Base-by-base conservation (phyloP, 2,888 invertebrate species). In the Pheosia gnoma region DNA sequence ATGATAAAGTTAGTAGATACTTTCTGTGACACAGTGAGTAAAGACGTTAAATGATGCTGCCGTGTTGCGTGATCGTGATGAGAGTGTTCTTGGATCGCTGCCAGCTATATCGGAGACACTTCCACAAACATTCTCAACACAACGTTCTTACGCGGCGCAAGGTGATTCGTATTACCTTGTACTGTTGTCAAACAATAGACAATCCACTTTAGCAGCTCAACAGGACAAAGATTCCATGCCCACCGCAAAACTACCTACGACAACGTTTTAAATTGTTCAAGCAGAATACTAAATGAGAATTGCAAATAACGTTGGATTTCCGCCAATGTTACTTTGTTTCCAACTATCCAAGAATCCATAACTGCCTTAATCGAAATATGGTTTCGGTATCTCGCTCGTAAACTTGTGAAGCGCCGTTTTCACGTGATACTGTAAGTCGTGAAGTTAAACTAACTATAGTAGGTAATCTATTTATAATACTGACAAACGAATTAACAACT, bases 241-340 rank as follows among this genome's bases (percentile, higher is more conserved):
- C 70, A 70, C 77, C 71, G 69, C 69, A 72, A 61, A 79, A 81
- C 77, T 80, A 75, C 63, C 70, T 74, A 78, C 39, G n/a, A 53
- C 75, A 77, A 83, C 77, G 77, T 83, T 85, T 84, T 79, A 82
- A 88, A 87, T 86, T 82, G 85, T 81, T 84, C 83, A 80, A 87
- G 84, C 87, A 79, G 84, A 83, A 69, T 76, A 84, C 80, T 86
- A 85, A 88, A 89, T 88, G 85, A 86, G 84, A 87, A 87, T 85
- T 87, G 85, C 87, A 87, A 88, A 87, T 86, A 85, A 82, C 78
- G 79, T 89, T 91, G 91, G 91, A 89, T 86, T 82, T 81, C 82
- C 80, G 91, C 91, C 91, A 91, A 90, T 81, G 84, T 83, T 85
- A 86, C 84, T 89, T 86, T 87, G 88, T 88, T 85, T 82, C 82